phyloP scores from a whole-genome alignment of 2,888 invertebrate species.

The Archips xylosteana region DNA sequence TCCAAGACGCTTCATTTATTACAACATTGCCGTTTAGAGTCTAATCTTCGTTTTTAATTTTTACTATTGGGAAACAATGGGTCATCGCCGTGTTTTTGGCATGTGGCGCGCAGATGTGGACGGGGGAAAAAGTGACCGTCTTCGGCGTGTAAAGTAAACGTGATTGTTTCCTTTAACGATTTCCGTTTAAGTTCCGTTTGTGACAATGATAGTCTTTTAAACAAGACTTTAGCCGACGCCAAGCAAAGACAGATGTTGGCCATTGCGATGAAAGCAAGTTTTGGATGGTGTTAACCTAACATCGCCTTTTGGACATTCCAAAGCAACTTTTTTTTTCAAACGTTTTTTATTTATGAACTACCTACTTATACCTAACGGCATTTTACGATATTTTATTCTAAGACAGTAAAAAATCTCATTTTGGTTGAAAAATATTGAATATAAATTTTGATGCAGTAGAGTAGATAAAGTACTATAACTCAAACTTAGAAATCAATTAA shows the following conservation, averaged over 20 bases:
- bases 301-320: background rate
- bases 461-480: too few relatives aligned
- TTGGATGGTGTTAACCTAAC: background rate
- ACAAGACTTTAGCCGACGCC: background rate
- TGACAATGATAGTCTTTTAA: constrained; percentile 31
- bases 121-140: constrained; percentile 67
- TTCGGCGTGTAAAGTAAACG: constrained; percentile 28
- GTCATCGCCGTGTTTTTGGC: constrained; percentile 78
- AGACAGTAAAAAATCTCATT: too few relatives aligned
- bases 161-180: constrained; percentile 37
- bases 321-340: background rate
- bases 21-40: constrained; percentile 83
- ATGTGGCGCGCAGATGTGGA: constrained; percentile 77
- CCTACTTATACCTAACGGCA: too few relatives aligned
- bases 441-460: too few relatives aligned
- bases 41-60: constrained; percentile 83
- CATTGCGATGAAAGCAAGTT: background rate
- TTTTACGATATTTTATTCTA: too few relatives aligned
- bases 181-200: constrained; percentile 35
- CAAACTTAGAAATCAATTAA: too few relatives aligned
- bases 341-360: too few relatives aligned
- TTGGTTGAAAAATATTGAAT: too few relatives aligned
- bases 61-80: constrained; percentile 83
- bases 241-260: constrained; percentile 27
- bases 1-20: constrained; percentile 83